These are phyloP conservation scores for Phalacrocorax pelagicus DNA, from an alignment of 2,113 vertebrate species.

Conservation along the genomic window DNA sequence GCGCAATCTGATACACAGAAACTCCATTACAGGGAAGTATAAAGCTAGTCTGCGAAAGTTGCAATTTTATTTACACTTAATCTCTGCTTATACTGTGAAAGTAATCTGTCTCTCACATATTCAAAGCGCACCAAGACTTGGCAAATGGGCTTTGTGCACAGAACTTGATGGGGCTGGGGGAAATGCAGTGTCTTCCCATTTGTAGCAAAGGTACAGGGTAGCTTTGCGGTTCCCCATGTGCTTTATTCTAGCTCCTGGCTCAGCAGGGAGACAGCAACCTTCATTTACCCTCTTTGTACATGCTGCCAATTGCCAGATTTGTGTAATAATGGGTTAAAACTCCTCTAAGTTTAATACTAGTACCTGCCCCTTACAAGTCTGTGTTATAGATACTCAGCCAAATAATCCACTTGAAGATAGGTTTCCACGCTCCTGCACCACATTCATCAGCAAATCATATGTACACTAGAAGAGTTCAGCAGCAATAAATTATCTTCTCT, in stretches of 20 bases:
- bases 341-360: background rate
- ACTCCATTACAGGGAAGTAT: conserved; percentile 36
- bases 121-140: background rate
- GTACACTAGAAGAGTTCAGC: background rate
- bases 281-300: background rate
- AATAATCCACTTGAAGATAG: background rate
- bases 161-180: background rate
- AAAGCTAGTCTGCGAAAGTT: background rate
- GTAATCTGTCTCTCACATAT: conserved; percentile 60
- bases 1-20: background rate
- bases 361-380: background rate
- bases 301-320: background rate
- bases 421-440: background rate
- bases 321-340: background rate
- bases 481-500: background rate
- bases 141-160: conserved; percentile 31
- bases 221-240: background rate
- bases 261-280: background rate
- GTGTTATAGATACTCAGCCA: background rate
- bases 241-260: background rate
- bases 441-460: background rate
- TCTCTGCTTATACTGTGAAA: conserved; percentile 61
- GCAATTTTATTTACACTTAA: conserved; percentile 67
- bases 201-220: background rate
- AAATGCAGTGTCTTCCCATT: background rate